Conservation (phyloP, 2,888 invertebrate genomes). For the Mamestra brassicae region DNA sequence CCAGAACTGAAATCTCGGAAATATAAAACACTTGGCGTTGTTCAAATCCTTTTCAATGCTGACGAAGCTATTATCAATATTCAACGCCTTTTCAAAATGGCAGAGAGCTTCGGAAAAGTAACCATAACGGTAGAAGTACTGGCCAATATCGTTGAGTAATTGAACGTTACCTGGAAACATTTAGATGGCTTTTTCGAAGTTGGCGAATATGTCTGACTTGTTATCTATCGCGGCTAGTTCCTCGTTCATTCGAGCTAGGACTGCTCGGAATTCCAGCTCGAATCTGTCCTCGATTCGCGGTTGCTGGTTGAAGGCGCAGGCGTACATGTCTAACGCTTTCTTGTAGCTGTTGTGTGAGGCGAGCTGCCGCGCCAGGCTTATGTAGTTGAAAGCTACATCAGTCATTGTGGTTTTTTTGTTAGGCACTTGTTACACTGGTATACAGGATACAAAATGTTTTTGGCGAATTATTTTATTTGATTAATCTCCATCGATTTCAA, state of each 20-base stretch:
- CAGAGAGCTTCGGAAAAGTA: constrained; percentile 85
- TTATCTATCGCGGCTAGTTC: constrained; percentile 25
- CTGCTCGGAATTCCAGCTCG: constrained; percentile 36
- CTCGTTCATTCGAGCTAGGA: constrained; percentile 44
- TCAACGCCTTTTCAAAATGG: constrained; percentile 86
- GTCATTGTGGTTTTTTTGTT: constrained; percentile 12
- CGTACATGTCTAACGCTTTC: constrained; percentile 46
- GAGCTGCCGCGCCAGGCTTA: constrained; percentile 39
- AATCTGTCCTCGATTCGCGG: constrained; percentile 20
- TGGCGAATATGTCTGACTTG: constrained; percentile 42
- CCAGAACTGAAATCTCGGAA: constrained; percentile 43
- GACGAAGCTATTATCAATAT: constrained; percentile 83
- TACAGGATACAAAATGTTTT: not conserved
- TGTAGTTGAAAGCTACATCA: constrained; percentile 13
- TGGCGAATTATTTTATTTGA: not conserved
- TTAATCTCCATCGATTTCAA: too few relatives aligned
- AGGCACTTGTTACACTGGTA: not conserved
- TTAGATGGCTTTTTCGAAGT: constrained; percentile 46
- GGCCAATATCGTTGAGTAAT: constrained; percentile 51
- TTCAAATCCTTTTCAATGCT: constrained; percentile 66
- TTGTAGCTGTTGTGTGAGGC: constrained; percentile 23
- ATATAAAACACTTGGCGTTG: constrained; percentile 40
- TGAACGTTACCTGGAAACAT: constrained; percentile 35
- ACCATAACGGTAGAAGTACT: constrained; percentile 71
- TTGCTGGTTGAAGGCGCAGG: constrained; percentile 40